Evolutionary conservation across 2,113 vertebrate genomes (phyloP).

Genomic region (Pelecanoides urinatrix): DNA sequence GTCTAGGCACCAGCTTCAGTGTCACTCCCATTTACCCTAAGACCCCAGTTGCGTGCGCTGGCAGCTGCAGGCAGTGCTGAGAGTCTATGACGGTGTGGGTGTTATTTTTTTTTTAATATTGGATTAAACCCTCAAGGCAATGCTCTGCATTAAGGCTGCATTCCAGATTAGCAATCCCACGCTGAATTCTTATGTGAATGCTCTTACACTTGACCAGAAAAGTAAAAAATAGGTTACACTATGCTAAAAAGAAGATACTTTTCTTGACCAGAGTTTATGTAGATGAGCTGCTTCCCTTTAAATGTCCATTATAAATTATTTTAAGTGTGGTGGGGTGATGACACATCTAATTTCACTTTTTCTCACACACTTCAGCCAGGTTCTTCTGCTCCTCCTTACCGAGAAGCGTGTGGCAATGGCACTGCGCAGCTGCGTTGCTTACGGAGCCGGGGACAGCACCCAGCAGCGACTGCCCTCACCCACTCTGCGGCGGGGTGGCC

Average conservation of each 20-base stretch:
- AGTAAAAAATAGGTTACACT: not conserved
- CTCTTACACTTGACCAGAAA: not conserved
- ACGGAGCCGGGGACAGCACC: rapidly evolving
- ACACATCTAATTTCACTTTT: rapidly evolving
- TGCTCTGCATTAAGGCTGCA: not conserved
- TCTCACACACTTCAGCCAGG: not conserved
- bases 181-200: not conserved
- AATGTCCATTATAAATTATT: not conserved
- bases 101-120: not conserved
- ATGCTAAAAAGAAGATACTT: not conserved
- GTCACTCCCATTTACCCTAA: not conserved
- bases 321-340: not conserved
- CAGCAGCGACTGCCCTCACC: not conserved
- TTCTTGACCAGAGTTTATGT: not conserved
- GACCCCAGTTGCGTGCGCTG: not conserved
- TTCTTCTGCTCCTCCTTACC: not conserved
- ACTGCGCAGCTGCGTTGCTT: rapidly evolving
- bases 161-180: not conserved
- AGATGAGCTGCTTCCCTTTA: not conserved
- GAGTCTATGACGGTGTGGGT: rapidly evolving
- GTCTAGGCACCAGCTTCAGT: too few species aligned
- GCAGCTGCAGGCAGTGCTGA: not conserved
- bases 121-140: not conserved
- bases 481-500: rapidly evolving
- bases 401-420: rapidly evolving